These are phyloP conservation scores for Lytechinus pictus DNA, from an alignment of 35 echinoderm and acorn worm species.

Conservation along the genomic window DNA sequence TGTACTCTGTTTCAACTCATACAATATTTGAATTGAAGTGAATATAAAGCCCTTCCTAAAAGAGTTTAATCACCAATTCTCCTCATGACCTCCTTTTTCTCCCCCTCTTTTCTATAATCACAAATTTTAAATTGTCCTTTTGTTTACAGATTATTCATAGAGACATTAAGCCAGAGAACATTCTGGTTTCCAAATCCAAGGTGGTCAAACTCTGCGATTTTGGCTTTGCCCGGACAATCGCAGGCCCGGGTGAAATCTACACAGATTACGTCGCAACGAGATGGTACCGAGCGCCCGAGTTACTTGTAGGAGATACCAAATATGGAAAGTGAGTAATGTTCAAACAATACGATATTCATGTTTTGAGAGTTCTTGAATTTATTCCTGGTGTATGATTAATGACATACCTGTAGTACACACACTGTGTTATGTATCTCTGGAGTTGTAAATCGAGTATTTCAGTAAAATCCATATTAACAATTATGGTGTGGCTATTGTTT, in stretches of 20 bases:
- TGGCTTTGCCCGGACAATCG: conserved; percentile 99
- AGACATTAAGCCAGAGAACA: conserved; percentile 98
- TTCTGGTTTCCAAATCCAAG: conserved; percentile 92
- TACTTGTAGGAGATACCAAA: conserved; percentile 94
- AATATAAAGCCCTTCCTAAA: too few species aligned
- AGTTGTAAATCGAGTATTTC: too few species aligned
- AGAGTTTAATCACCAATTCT: too few species aligned
- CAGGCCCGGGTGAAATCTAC: conserved; percentile 94
- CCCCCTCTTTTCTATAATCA: not conserved
- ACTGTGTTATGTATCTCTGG: too few species aligned
- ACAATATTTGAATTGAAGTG: too few species aligned
- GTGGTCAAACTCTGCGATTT: conserved; percentile 98
- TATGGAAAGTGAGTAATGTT: conserved; percentile 96
- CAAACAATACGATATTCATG: not conserved
- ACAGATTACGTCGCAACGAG: conserved; percentile 99
- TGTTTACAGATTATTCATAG: conserved; percentile 93
- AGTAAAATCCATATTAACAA: too few species aligned
- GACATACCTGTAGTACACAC: too few species aligned
- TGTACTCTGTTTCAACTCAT: too few species aligned
- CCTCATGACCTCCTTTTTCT: not conserved
- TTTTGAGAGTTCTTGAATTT: too few species aligned
- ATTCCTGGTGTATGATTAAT: too few species aligned
- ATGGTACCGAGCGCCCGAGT: conserved; percentile 97
- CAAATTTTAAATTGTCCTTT: not conserved
- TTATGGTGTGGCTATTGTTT: too few species aligned